Base-by-base conservation (phyloP, 2,797 vertebrate genomes). In the Ataeniobius toweri region DNA sequence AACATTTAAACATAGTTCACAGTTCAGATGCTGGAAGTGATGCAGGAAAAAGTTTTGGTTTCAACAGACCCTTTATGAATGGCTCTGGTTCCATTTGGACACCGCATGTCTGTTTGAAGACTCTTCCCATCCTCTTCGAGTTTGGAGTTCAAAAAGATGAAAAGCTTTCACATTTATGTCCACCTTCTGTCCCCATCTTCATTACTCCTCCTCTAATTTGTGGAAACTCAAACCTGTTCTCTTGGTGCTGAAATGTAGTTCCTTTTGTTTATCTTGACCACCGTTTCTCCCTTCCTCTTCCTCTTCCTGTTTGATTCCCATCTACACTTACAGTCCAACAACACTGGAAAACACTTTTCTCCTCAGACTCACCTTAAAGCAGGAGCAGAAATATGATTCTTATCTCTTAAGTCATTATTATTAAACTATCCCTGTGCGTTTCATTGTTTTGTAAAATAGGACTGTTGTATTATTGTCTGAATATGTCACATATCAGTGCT, bases 291-390 rank as follows among this genome's bases (percentile, higher is more conserved):
- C 80, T 73, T 77, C 77, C 83, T 77, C 56, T 79, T 78, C 73
- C 53, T 75, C 39, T 74, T 83, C 69, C 65, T 77, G 63, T 74
- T 77, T 76, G 53, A 67, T 73, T 56, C 44, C 26, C 71, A 55
- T 55, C 51, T 44, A 24, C 0, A 26, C 71, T 31, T 50, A 58
- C 71, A 75, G 69, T 77, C 75, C 79, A 44, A 56, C 68, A 71
- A 78, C 81, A 81, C 83, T 83, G 83, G 81, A 77, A 78, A 88
- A 53, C 63, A 70, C 80, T 56, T 81, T 79, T 69, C 76, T 41
- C 76, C 69, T n/a, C 51, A 41, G 24, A 56, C 31, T 73, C 73
- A 70, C 73, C 56, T 80, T 71, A 18, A 61, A 51, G 41, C 50
- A 56, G 71, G 58, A 59, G 58, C n/a, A 48, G 24, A 48, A 69